Evolutionary conservation across 1,140 invertebrate species (phyloP).

Genomic region (Marisa cornuarietis): DNA sequence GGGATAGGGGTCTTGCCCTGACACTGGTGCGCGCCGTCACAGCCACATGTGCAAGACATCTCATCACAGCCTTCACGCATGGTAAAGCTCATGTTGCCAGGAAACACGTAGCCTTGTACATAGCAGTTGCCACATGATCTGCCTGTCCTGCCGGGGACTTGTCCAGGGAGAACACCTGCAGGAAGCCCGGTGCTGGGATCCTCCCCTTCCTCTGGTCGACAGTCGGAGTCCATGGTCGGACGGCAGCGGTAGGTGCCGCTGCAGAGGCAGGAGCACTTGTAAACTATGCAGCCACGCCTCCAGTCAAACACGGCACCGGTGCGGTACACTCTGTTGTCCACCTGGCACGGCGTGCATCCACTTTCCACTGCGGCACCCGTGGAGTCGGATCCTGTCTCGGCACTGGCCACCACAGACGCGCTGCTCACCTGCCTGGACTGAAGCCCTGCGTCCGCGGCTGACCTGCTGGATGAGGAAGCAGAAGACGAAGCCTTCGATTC

Average conservation of each 20-base stretch:
- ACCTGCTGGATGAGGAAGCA: slow-evolving; percentile 2
- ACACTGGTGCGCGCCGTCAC: slow-evolving; percentile 44
- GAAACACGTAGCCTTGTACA: slow-evolving; percentile 27
- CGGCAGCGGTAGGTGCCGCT: slow-evolving; percentile 36
- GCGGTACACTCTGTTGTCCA: slow-evolving; percentile 29
- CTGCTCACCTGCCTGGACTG: not conserved
- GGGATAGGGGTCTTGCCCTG: slow-evolving; percentile 11
- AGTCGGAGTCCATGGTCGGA: slow-evolving; percentile 27
- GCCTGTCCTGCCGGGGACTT: not conserved
- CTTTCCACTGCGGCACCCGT: not conserved
- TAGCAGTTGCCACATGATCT: slow-evolving; percentile 33
- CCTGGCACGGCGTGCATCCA: slow-evolving; percentile 27
- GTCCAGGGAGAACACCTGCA: slow-evolving; percentile 9
- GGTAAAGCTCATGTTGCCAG: slow-evolving; percentile 40
- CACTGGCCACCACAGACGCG: not conserved
- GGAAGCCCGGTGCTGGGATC: not conserved
- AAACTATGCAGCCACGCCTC: slow-evolving; percentile 34
- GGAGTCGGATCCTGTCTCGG: slow-evolving; percentile 2
- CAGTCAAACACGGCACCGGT: slow-evolving; percentile 33
- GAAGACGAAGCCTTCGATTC: not conserved
- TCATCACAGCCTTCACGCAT: slow-evolving; percentile 40
- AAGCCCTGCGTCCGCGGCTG: not conserved
- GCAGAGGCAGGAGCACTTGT: slow-evolving; percentile 41
- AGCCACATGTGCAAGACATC: slow-evolving; percentile 41
- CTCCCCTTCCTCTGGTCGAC: slow-evolving; percentile 7